Evolutionary conservation across 2,797 vertebrate genomes (phyloP).

Genomic region (Rhabdomys pumilio): DNA sequence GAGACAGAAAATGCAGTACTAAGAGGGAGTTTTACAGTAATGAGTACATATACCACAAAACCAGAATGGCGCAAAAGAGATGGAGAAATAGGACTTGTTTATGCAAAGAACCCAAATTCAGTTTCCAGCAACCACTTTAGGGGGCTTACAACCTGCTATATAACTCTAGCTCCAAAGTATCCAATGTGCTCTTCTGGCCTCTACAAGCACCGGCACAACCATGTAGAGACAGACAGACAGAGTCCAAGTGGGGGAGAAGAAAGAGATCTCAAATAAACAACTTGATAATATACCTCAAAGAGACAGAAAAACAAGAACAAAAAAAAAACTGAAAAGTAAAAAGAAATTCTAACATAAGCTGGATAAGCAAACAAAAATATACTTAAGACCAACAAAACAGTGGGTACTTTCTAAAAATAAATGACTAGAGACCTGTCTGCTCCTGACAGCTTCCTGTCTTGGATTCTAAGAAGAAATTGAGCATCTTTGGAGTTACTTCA

Average conservation of each 20-base stretch:
- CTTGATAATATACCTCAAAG: not conserved
- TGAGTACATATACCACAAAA: not conserved
- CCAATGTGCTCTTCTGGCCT: not conserved
- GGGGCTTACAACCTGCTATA: not conserved
- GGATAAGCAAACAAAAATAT: not conserved
- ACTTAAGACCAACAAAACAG: not conserved
- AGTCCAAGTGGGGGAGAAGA: not conserved
- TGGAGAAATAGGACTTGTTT: not conserved
- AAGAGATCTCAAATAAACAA: not conserved
- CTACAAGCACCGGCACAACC: not conserved
- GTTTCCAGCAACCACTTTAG: not conserved
- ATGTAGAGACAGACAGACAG: not conserved
- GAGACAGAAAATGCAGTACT: not conserved
- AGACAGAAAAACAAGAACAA: not conserved
- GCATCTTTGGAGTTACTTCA: too few species aligned
- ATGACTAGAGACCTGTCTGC: too few species aligned
- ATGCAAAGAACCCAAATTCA: not conserved
- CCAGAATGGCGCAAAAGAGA: not conserved
- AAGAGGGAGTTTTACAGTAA: not conserved
- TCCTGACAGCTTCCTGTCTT: too few species aligned
- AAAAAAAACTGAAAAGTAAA: not conserved
- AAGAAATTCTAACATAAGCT: not conserved
- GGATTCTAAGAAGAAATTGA: too few species aligned
- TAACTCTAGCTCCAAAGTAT: not conserved
- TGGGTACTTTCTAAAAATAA: not conserved